Evolutionary conservation across 1,140 invertebrate genomes (phyloP).

Genomic region (Centruroides vittatus): DNA sequence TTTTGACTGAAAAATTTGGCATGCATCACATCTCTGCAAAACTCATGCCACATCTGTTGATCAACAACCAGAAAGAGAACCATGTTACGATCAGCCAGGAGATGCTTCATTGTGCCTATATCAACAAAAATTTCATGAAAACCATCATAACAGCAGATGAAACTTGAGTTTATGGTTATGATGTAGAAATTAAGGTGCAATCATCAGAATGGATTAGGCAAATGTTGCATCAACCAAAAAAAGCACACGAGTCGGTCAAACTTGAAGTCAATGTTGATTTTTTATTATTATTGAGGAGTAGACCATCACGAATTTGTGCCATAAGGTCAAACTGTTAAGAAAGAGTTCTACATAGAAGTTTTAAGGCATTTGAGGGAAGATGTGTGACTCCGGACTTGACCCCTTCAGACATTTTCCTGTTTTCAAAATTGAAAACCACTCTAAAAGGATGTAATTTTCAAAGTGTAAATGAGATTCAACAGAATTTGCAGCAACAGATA

Average conservation of each 20-base stretch:
- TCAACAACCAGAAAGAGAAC: not conserved
- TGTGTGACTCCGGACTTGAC: no score
- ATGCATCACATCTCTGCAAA: slow-evolving; percentile 14
- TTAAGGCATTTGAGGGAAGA: no score
- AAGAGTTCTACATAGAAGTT: not conserved
- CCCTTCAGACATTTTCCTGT: no score
- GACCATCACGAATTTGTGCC: slow-evolving; percentile 14
- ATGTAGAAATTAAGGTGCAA: slow-evolving; percentile 9
- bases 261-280: slow-evolving; percentile 12
- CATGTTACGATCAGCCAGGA: not conserved
- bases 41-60: slow-evolving; percentile 15
- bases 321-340: slow-evolving; percentile 10
- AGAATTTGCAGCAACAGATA: no score
- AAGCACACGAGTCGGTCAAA: slow-evolving; percentile 2
- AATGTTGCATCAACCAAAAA: slow-evolving; percentile 5
- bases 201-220: slow-evolving; percentile 4
- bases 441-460: no score
- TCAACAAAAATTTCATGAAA: not conserved
- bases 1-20: slow-evolving; percentile 14
- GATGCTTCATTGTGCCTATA: not conserved
- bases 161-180: slow-evolving; percentile 13
- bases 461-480: no score
- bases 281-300: slow-evolving; percentile 12
- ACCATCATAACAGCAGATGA: slow-evolving; percentile 10
- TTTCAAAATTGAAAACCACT: no score